A percentile compares a stretch with the other conserved stretches of the same genome.
Conservation (phyloP, 1,140 invertebrate species). For the Reticulitermes speratus region DNA sequence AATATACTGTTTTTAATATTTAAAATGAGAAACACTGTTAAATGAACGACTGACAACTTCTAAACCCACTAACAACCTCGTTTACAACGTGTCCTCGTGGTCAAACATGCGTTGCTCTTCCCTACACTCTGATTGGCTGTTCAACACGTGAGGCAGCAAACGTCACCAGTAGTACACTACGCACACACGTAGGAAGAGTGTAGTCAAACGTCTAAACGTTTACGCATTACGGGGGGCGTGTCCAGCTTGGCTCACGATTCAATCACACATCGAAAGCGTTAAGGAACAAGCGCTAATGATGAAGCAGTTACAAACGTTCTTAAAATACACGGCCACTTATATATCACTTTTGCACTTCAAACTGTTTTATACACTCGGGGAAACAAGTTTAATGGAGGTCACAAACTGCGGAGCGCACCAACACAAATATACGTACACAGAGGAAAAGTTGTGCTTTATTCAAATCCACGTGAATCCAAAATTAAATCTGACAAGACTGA, state of each 20-base stretch:
- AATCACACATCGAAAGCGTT: background rate
- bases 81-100: background rate
- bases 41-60: background rate
- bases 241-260: background rate
- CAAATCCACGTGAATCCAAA: background rate
- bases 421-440: background rate
- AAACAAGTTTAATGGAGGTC: conserved; percentile 7
- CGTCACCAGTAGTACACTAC: conserved; percentile 14
- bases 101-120: background rate
- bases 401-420: background rate
- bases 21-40: background rate
- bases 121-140: background rate
- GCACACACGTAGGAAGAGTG: background rate
- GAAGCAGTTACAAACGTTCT: background rate
- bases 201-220: background rate
- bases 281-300: background rate
- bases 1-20: no score
- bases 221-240: background rate
- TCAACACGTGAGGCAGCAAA: conserved; percentile 1
- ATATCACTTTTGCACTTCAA: background rate
- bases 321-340: background rate
- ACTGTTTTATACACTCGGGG: background rate
- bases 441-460: background rate
- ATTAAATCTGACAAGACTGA: background rate
- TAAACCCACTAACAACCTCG: background rate